These are phyloP conservation scores for Neelides sp. DNA, from an alignment of 1,140 invertebrate genomes.

Conservation along the genomic window DNA sequence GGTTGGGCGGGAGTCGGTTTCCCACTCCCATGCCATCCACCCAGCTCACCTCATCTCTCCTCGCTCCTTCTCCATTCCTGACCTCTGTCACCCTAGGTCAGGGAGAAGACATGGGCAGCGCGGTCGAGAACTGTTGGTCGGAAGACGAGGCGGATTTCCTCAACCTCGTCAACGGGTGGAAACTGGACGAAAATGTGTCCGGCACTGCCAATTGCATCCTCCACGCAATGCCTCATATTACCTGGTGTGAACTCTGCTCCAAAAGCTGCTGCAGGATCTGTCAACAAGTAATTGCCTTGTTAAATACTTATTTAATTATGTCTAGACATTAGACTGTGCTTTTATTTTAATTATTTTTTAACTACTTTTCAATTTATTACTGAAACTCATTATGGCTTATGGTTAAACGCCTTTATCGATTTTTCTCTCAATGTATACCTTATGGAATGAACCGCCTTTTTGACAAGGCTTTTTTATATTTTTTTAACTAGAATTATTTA, in stretches of 20 bases:
- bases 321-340: too few relatives aligned
- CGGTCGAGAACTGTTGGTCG: slow-evolving; percentile 21
- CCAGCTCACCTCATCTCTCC: too few relatives aligned
- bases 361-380: too few relatives aligned
- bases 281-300: too few relatives aligned
- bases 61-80: not conserved
- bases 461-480: too few relatives aligned
- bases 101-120: slow-evolving; percentile 22
- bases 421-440: slow-evolving; percentile 28
- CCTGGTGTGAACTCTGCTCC: slow-evolving; percentile 28
- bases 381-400: too few relatives aligned
- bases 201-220: slow-evolving; percentile 21
- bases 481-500: too few relatives aligned
- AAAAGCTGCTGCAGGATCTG: too few relatives aligned
- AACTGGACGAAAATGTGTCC: slow-evolving; percentile 21
- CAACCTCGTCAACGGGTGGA: slow-evolving; percentile 21
- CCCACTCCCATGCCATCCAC: too few relatives aligned
- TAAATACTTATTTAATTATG: too few relatives aligned
- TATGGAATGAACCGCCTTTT: too few relatives aligned
- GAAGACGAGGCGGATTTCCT: slow-evolving; percentile 26
- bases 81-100: not conserved
- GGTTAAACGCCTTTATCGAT: slow-evolving; percentile 25
- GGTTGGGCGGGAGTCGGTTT: not conserved
- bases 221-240: slow-evolving; percentile 28
- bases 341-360: too few relatives aligned